phyloP scores from a whole-genome alignment of 2,888 invertebrate genomes.

The Pollenia amentaria region DNA sequence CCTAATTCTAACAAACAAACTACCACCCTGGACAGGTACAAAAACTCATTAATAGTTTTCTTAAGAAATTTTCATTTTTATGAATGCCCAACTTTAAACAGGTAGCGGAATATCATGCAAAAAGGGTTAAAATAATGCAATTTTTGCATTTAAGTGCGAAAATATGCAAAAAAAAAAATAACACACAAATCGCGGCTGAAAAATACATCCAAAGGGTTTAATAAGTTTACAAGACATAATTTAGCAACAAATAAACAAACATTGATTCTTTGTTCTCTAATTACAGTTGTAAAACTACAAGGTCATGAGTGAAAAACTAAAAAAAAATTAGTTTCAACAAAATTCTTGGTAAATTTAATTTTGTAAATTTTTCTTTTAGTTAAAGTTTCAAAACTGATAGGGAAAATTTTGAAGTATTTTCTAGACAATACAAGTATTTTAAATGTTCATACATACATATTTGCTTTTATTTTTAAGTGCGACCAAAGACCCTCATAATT shows the following conservation, averaged over 20 bases:
- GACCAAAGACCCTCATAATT: slow-evolving; percentile 36
- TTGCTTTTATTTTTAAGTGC: no score
- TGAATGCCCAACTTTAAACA: neutral
- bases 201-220: neutral
- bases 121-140: slow-evolving; percentile 33
- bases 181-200: neutral
- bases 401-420: neutral
- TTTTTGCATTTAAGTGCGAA: slow-evolving; percentile 47
- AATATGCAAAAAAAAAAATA: slow-evolving; percentile 32
- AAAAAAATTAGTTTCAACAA: neutral
- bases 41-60: slow-evolving; percentile 19
- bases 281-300: slow-evolving; percentile 2
- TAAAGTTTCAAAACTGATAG: slow-evolving; percentile 11
- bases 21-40: neutral
- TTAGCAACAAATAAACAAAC: neutral
- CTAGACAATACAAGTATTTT: neutral
- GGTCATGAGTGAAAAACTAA: slow-evolving; percentile 4
- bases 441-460: neutral
- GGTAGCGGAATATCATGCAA: neutral
- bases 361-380: neutral
- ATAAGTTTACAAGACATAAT: slow-evolving; percentile 7
- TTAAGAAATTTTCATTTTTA: neutral
- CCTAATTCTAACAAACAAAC: neutral
- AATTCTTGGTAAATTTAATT: slow-evolving; percentile 1
- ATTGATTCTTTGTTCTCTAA: slow-evolving; percentile 3